Evolutionary conservation across 2,888 invertebrate genomes (phyloP).

Genomic region (Heliconius ethilla): DNA sequence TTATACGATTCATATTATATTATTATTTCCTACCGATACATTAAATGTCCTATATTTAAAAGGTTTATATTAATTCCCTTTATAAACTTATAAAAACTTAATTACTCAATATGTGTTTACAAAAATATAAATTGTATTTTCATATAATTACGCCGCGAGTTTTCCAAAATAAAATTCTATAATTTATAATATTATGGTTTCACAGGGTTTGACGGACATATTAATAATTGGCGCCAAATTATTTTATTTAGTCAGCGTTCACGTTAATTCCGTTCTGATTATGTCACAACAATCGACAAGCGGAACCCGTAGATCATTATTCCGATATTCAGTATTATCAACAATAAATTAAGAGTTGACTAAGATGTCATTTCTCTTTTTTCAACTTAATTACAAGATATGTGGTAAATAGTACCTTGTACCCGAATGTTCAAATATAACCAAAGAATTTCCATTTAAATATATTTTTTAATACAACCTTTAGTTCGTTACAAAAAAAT

Average conservation of each 20-base stretch:
- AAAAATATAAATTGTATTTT: neutral
- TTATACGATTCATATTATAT: neutral
- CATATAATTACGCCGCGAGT: neutral
- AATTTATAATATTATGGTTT: neutral
- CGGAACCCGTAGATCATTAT: neutral
- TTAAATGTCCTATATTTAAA: neutral
- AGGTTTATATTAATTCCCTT: neutral
- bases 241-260: neutral
- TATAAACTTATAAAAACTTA: neutral
- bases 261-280: constrained; percentile 7
- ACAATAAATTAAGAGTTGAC: no score
- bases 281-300: neutral
- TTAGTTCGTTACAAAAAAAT: no score
- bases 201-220: neutral
- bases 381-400: no score
- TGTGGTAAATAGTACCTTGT: no score
- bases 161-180: neutral
- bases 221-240: constrained; percentile 2
- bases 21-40: neutral
- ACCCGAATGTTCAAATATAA: no score
- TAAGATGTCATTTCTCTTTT: no score
- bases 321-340: neutral
- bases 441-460: no score
- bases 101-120: neutral
- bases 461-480: no score